Conservation (phyloP, 2,113 vertebrate genomes). For the Pipra filicauda region DNA sequence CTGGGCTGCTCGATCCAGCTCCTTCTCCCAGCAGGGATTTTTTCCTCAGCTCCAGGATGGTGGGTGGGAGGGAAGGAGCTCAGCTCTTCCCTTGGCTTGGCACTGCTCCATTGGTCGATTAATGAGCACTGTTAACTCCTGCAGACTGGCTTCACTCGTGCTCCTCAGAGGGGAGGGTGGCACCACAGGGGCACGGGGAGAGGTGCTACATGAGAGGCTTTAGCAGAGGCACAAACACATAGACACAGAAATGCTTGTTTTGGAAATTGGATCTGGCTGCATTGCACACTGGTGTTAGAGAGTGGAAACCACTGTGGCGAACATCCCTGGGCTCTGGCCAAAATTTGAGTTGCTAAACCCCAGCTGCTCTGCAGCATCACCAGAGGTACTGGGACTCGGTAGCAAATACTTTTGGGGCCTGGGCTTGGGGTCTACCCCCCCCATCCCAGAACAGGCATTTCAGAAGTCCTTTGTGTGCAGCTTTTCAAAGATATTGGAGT, state of each 20-base stretch:
- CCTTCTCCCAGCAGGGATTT: not conserved
- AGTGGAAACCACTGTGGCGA: not conserved
- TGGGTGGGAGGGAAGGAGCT: not conserved
- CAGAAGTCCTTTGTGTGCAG: not conserved
- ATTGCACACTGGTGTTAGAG: fast-evolving
- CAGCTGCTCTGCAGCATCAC: not conserved
- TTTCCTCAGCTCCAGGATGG: not conserved
- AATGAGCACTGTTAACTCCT: not conserved
- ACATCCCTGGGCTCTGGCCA: not conserved
- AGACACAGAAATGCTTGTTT: not conserved
- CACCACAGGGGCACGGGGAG: not conserved
- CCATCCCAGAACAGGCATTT: not conserved
- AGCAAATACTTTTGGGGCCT: not conserved
- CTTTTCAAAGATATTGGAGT: not conserved
- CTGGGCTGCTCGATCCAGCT: not conserved
- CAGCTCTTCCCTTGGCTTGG: not conserved
- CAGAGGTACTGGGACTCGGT: fast-evolving
- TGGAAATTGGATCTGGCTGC: not conserved
- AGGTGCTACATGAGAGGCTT: not conserved
- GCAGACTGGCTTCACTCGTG: not conserved
- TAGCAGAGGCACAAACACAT: not conserved
- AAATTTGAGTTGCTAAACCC: not conserved
- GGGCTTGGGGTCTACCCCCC: not conserved
- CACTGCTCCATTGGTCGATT: not conserved
- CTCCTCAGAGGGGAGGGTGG: not conserved